Conservation (phyloP, 2,113 vertebrate species). For the Phaethon lepturus region DNA sequence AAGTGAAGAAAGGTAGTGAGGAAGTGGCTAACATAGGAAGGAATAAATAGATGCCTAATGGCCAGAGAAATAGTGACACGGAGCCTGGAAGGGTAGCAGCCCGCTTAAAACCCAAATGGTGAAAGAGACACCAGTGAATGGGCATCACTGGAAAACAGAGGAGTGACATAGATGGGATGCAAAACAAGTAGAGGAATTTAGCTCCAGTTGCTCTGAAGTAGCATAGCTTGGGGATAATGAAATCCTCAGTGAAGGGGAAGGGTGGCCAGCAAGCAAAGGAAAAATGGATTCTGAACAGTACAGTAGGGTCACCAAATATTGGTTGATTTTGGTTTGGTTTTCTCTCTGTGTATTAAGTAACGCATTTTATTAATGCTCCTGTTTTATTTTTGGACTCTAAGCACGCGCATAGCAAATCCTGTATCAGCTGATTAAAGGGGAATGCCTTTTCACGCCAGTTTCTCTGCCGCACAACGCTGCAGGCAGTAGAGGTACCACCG, state of each 20-base stretch:
- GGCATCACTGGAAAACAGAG: neutral
- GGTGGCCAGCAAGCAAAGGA: too few species aligned
- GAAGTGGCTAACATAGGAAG: neutral
- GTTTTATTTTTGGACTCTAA: neutral
- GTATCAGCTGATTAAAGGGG: neutral
- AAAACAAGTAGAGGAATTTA: neutral
- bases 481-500: neutral
- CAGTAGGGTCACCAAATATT: neutral
- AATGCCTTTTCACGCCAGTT: neutral
- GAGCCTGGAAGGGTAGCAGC: neutral
- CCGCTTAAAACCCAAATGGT: neutral
- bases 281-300: neutral
- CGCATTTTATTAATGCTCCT: neutral
- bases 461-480: accelerated
- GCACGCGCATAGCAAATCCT: neutral
- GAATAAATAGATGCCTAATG: neutral
- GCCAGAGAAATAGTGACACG: neutral
- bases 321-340: neutral
- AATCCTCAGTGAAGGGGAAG: neutral
- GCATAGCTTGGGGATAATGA: neutral
- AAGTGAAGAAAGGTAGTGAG: neutral
- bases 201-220: neutral
- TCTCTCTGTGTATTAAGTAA: neutral
- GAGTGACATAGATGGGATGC: neutral
- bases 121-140: neutral